These are phyloP conservation scores for Hemichromis elongatus DNA, from an alignment of 2,113 vertebrate genomes.

Conservation along the genomic window DNA sequence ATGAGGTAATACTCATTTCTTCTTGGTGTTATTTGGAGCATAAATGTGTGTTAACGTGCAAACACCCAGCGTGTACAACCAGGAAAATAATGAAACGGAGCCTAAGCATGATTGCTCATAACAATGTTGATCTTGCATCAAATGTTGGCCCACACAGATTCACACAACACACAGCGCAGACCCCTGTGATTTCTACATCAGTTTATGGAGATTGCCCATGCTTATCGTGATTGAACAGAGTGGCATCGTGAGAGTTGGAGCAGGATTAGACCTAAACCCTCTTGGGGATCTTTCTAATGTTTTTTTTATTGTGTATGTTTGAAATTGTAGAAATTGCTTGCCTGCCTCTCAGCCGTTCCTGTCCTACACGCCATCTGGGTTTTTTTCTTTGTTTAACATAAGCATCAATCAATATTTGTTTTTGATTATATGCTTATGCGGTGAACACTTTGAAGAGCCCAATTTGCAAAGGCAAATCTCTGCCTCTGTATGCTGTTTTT, in stretches of 20 bases:
- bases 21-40: not conserved
- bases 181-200: not conserved
- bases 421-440: not conserved
- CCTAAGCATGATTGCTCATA: not conserved
- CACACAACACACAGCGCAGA: not conserved
- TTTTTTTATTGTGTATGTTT: conserved; percentile 42
- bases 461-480: not conserved
- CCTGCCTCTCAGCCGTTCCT: not conserved
- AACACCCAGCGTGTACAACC: not conserved
- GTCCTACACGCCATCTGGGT: not conserved
- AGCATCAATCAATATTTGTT: not conserved
- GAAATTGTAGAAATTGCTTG: conserved; percentile 24
- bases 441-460: not conserved
- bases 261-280: conserved; percentile 51
- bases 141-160: not conserved
- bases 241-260: conserved; percentile 33
- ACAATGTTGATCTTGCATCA: not conserved
- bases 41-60: not conserved
- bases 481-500: not conserved
- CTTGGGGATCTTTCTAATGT: conserved; percentile 24
- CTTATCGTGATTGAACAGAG: conserved; percentile 48
- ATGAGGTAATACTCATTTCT: not conserved
- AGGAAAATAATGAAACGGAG: not conserved
- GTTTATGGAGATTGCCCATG: conserved; percentile 21
- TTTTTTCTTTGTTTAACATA: not conserved